These are phyloP conservation scores for Coturnix japonica DNA, from an alignment of 2,113 vertebrate genomes.

Conservation along the genomic window DNA sequence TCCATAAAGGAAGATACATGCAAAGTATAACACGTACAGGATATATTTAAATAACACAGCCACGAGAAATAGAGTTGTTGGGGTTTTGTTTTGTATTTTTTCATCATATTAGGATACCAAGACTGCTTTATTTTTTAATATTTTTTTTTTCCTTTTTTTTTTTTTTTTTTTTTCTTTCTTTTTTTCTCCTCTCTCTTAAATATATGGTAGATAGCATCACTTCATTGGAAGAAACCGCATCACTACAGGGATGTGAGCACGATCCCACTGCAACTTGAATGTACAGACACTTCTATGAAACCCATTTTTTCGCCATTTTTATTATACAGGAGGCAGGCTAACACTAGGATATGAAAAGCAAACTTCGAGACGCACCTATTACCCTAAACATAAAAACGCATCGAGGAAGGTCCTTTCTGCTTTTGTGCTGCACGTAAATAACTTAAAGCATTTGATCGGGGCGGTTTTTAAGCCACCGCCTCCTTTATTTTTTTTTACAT, in stretches of 20 bases:
- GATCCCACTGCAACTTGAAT: slow-evolving; percentile 66
- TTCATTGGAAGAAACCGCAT: slow-evolving; percentile 62
- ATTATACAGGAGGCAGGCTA: slow-evolving; percentile 76
- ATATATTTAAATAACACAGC: slow-evolving; percentile 85
- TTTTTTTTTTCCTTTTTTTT: not conserved
- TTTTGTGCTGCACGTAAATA: slow-evolving; percentile 79
- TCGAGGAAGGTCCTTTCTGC: slow-evolving; percentile 65
- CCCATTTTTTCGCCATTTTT: slow-evolving; percentile 59
- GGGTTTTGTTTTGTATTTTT: not conserved
- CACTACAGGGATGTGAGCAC: slow-evolving; percentile 56
- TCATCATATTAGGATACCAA: slow-evolving; percentile 51
- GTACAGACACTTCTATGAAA: slow-evolving; percentile 69
- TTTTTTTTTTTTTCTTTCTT: not conserved
- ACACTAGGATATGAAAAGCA: slow-evolving; percentile 72
- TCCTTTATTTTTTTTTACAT: slow-evolving; percentile 78
- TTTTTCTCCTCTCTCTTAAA: slow-evolving; percentile 38
- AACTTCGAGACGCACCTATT: slow-evolving; percentile 76
- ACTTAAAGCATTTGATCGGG: slow-evolving; percentile 73
- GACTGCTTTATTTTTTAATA: slow-evolving; percentile 59
- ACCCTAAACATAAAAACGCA: slow-evolving; percentile 74
- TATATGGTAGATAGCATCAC: slow-evolving; percentile 46
- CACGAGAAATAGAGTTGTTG: slow-evolving; percentile 65
- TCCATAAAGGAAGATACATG: slow-evolving; percentile 86
- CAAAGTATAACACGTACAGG: slow-evolving; percentile 83
- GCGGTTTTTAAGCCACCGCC: slow-evolving; percentile 56